Evolutionary conservation across 2,888 invertebrate genomes (phyloP), one percentile per base, ranked within the genome.

Genomic region (Celastrina argiolus): DNA sequence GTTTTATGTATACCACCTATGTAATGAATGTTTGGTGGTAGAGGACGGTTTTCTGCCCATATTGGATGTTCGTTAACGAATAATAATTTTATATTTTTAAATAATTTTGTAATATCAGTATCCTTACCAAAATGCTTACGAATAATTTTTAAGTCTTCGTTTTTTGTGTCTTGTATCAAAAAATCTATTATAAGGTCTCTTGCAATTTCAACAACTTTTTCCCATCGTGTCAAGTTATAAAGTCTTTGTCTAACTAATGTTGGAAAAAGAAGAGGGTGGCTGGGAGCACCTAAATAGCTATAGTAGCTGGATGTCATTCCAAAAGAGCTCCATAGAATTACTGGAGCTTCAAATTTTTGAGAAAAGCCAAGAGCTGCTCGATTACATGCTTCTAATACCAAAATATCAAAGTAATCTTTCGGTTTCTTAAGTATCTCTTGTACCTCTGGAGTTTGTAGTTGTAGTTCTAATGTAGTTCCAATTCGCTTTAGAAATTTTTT

Each of bases 1-100:
- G 70, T 76, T 41, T 76, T 74, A 67, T 81, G 80, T 36, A 83
- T 72, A 1, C 83, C 81, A 4, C 81, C 81, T 63, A 82, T 73
- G 64, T 77, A 78, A 2, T 81, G 42, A 0, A 83, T 74, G 45
- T 70, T 76, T 0, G 81, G 78, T 10, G 79, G 77, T 2, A 75
- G 71, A 0, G 82, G 82, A 2, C 74, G 74, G 51, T 78, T 81
- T 2, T 73, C 74, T 64, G 76, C 77, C 77, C 78, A 83, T 12
- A 82, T 65, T 6, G 78, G 76, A 73, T 82, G 73, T 18, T 76
- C 68, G 63, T 81, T 80, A 10, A 81, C 14, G 22, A 83, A 77
- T 3, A 80, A 36, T 78, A 83, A 76, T 2, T 78, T 75, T n/a
- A 81, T 69, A 64, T 77, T 78, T 6, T 76, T 71, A 1, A 59